These are phyloP conservation scores for Silurus meridionalis DNA, from an alignment of 2,113 vertebrate species.

Conservation along the genomic window DNA sequence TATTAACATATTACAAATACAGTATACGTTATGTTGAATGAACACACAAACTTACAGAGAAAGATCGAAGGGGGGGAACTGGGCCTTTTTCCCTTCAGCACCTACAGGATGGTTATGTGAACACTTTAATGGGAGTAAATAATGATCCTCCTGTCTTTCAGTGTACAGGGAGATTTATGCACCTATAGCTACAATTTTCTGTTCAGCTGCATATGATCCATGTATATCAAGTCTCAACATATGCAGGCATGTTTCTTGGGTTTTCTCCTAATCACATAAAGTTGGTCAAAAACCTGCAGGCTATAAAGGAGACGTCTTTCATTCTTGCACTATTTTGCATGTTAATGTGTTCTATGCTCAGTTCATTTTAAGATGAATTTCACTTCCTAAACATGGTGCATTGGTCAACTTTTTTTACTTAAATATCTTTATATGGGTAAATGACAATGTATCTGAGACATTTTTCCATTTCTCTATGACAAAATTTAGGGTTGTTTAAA, in stretches of 20 bases:
- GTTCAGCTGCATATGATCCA: not conserved
- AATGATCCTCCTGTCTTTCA: conserved; percentile 9
- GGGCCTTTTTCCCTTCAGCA: not conserved
- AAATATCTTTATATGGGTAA: not conserved
- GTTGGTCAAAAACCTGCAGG: conserved; percentile 8
- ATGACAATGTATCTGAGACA: not conserved
- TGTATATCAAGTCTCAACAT: conserved; percentile 31
- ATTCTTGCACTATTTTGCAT: not conserved
- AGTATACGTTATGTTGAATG: not conserved
- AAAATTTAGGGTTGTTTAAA: not conserved
- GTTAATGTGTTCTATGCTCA: not conserved
- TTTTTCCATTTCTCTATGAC: not conserved
- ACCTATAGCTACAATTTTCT: not conserved
- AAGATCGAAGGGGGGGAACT: too few species aligned
- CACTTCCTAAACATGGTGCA: not conserved
- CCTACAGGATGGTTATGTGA: not conserved
- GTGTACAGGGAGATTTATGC: conserved; percentile 24
- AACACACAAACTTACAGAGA: not conserved
- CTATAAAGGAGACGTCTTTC: not conserved
- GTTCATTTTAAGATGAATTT: not conserved
- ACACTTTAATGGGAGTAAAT: not conserved
- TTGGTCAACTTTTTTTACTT: not conserved
- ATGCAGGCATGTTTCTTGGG: conserved; percentile 11
- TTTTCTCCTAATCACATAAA: conserved; percentile 28
- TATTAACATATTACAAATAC: too few species aligned